These are phyloP conservation scores for Lasioglossum morio DNA, from an alignment of 2,888 invertebrate genomes.

Conservation along the genomic window DNA sequence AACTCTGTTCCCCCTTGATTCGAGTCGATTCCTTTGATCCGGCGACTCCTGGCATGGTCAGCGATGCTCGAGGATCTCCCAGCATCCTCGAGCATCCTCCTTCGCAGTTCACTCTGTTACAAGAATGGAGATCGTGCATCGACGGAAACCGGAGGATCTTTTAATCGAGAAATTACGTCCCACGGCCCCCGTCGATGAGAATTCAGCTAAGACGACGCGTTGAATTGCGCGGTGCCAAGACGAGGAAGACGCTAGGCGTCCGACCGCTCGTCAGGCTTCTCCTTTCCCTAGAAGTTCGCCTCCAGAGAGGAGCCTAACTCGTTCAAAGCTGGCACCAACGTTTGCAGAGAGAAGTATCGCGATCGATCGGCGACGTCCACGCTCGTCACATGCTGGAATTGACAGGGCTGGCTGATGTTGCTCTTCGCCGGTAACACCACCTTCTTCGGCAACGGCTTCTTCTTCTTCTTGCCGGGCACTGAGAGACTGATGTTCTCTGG, in stretches of 20 bases:
- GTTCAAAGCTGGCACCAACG: constrained; percentile 85
- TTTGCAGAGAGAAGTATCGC: constrained; percentile 89
- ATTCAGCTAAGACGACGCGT: constrained; percentile 4
- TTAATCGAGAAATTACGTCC: background rate
- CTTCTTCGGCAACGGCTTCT: constrained; percentile 86
- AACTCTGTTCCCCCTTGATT: too few species aligned
- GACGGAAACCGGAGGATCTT: background rate
- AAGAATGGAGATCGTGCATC: background rate
- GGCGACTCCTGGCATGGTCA: too few species aligned
- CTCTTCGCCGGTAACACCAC: constrained; percentile 90
- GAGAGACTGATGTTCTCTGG: constrained; percentile 92
- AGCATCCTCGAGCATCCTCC: too few species aligned
- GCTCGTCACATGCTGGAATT: constrained; percentile 93
- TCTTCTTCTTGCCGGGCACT: constrained; percentile 88
- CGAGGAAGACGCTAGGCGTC: constrained; percentile 24
- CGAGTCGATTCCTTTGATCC: too few species aligned
- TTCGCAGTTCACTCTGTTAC: background rate
- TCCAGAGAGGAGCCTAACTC: constrained; percentile 76
- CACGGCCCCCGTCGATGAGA: background rate
- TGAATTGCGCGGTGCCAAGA: background rate
- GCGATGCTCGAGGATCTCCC: too few species aligned
- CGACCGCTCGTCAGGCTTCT: constrained; percentile 11
- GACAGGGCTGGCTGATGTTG: constrained; percentile 93
- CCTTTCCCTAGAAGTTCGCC: constrained; percentile 73
- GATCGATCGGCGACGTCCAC: constrained; percentile 89